Evolutionary conservation across 1,140 invertebrate species (phyloP), one percentile per base, ranked within the genome.

Genomic region (Prorops nasuta): DNA sequence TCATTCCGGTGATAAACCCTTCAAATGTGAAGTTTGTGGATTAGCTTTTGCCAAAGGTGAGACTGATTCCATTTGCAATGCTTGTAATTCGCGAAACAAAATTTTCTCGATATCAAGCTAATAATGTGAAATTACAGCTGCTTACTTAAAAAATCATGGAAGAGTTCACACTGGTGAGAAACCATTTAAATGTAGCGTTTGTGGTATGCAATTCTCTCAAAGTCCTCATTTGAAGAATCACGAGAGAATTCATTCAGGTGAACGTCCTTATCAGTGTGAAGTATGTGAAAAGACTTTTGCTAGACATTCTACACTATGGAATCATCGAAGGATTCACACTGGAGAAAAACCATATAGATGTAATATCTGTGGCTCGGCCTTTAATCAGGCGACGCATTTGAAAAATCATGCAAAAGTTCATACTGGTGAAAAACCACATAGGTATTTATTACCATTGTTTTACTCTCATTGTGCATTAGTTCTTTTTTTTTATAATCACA

Each of bases 321-420:
- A 92, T 71, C 94, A 97, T 70, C 82, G 92, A 35, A 84, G 94
- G 47, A 97, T 98, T 53, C 96, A 98, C 70, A 98, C 93, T 3
- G 91, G 91, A 14, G 91, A 94, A 78, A 92, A 93, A 71, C 91
- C 91, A 8, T 92, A 92, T 63, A 84, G 84, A 55, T 92, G 90
- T 76, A 88, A 89, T 42, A 88, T 88, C 22, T 92, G 89, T 62
- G 88, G 88, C 1, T 90, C 88, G 4, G 88, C 88, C 18, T 92
- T 92, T 62, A 91, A 89, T 70, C 90, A 91, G 75, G 89, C 89
- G 1, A 90, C 89, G n/a, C 89, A 92, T 76, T 75, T 91, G 18
- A 91, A 91, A 68, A 91, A 91, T 74, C 89, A 92, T 56, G 87
- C 87, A 15, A 91, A 91, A 69, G 86, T 89, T 38, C 87, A 89